Percentiles rank a stretch among this genome's conserved stretches.
phyloP scores from a whole-genome alignment of 2,888 invertebrate genomes.

The Cryptocheilus praepositus region DNA sequence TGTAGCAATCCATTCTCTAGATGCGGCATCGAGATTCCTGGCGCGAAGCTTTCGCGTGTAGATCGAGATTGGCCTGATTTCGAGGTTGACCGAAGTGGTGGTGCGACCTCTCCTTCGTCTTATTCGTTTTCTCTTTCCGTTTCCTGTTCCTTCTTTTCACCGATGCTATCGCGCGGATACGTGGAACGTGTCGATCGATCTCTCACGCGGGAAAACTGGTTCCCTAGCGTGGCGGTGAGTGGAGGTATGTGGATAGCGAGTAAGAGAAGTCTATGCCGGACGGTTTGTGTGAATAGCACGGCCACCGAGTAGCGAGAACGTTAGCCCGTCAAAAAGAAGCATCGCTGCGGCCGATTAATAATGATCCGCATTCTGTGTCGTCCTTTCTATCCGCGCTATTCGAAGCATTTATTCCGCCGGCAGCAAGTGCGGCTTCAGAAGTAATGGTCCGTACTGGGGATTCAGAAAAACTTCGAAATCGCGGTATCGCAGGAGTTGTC shows the following conservation, averaged over 20 bases:
- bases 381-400: background rate
- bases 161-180: constrained; percentile 28
- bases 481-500: no score
- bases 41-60: background rate
- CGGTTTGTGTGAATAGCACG: no score
- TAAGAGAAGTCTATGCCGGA: background rate
- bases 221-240: constrained; percentile 45
- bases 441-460: no score
- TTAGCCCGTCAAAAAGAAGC: constrained; percentile 1
- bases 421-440: background rate
- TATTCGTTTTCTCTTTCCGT: constrained; percentile 45
- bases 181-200: constrained; percentile 46
- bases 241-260: constrained; percentile 25
- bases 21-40: no score
- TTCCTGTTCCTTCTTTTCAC: constrained; percentile 47
- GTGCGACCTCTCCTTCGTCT: constrained; percentile 30
- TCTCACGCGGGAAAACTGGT: constrained; percentile 54
- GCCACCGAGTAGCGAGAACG: background rate
- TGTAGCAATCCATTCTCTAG: no score
- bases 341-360: constrained; percentile 3
- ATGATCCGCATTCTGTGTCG: background rate
- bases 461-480: no score
- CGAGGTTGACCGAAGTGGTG: background rate
- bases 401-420: background rate
- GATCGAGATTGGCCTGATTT: constrained; percentile 2